phyloP scores from a whole-genome alignment of 2,797 vertebrate genomes.

The Otus scops region DNA sequence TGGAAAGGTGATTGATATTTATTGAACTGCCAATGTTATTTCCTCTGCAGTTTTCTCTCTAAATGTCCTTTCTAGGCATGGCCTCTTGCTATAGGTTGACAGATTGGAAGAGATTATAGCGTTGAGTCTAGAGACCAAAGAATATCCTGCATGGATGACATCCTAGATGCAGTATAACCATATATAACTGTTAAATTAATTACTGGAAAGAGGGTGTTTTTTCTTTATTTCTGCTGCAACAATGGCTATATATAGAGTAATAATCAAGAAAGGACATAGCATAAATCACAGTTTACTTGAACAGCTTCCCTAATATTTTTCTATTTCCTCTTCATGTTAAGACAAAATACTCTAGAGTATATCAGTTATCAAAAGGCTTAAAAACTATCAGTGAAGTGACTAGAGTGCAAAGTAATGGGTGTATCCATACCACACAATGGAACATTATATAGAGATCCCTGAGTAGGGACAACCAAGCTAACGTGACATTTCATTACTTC shows the following conservation, averaged over 20 bases:
- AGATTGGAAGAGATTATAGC: neutral
- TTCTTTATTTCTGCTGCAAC: neutral
- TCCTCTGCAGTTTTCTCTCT: neutral
- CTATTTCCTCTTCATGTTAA: neutral
- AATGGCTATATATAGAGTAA: neutral
- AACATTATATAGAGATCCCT: neutral
- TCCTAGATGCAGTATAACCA: neutral
- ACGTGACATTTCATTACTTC: neutral
- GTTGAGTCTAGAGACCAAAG: neutral
- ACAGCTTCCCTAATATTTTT: neutral
- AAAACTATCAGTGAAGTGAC: neutral
- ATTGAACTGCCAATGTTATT: neutral
- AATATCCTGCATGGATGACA: neutral
- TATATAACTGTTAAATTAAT: neutral
- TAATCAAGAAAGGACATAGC: neutral
- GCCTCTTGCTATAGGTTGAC: neutral
- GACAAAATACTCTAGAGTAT: neutral
- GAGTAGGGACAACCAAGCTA: neutral
- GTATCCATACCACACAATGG: fast-evolving
- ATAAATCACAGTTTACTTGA: neutral
- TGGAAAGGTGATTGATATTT: neutral
- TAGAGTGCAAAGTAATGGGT: neutral
- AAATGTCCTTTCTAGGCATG: neutral
- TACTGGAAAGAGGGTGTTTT: neutral
- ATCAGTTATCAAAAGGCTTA: neutral